Base-by-base conservation (phyloP, 1,140 invertebrate species). In the Hesperophylax magnus region DNA sequence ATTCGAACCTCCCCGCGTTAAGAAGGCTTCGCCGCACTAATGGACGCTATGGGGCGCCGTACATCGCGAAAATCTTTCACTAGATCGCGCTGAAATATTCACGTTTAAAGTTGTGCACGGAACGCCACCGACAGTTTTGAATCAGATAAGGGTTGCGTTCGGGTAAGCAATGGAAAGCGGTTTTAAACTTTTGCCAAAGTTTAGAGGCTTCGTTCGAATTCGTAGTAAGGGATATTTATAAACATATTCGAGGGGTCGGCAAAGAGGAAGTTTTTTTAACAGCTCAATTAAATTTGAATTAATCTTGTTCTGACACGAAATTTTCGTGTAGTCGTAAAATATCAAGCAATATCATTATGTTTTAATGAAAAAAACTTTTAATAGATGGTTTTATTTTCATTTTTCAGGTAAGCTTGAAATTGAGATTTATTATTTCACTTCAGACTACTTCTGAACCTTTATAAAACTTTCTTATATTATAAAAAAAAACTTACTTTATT, bases 61-160 rank as follows among this genome's bases (percentile, higher is more conserved):
- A 72, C 69, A 53, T 72, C 69, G 69, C 47, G 69, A 53, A 54
- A 72, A 72, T 72, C 69, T 72, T 72, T 72, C 18, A 54, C 20
- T 52, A 72, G 18, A 54, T 72, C 69, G 69, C 47, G 39, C 52
- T 56, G 69, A 72, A 72, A 72, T 72, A 72, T 53, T 72, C 20
- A 72, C 69, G 47, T 72, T 27, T 24, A 24, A 52, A 52, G 39
- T 52, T 52, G 39, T 47, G 39, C 39, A 72, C 39, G 18, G 14
- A 20, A 53, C 65, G 65, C 24, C 22, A 27, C 69, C 47, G 52
- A 67, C 63, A 67, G 63, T 67, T 72, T 72, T 54, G n/a, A 71
- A 72, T 72, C 69, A 53, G 69, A 72, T 72, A 72, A 72, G 69
- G 69, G 22, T 54, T 72, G 69, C 69, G 69, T 72, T 72, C 69